Evolutionary conservation across 1,140 invertebrate genomes (phyloP), one percentile per base, ranked within the genome.

Genomic region (Drosophila sechellia): DNA sequence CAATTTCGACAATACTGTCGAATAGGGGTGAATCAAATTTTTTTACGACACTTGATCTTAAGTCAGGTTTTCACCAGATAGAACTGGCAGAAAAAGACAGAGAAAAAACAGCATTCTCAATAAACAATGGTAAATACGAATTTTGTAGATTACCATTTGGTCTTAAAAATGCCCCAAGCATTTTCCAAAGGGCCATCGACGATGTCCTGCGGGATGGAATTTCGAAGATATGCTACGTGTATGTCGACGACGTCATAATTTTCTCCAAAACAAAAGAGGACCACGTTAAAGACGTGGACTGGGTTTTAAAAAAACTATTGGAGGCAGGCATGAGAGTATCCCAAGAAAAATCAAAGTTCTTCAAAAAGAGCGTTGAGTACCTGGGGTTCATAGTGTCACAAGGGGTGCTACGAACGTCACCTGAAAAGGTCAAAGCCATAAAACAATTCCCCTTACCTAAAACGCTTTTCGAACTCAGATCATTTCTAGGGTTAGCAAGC

Each of bases 1-100:
- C n/a, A 10, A 40, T 42, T 42, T 42, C 22, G 20, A 49, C 37
- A 5, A 55, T 42, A 55, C 13, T 55, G 37, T 27, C 22, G 5
- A 55, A 55, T 40, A 55, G 42, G 53, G 53, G 39, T 0, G 4
- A 55, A 27, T 22, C 20, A 2, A 22, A 22, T 22, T 22, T 22
- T 22, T 22, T 22, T 22, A 22, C 53, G 3, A 31, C 48, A 15
- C 46, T 49, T 2, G 8, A 49, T 4, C 48, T 49, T 8, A 49
- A 31, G 8, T 27, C 25, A 4, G 48, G 25, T 3, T 48, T 48
- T 4, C 46, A 48, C 13, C 22, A 48, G 13, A 49, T 49, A 25
- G 46, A 48, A 13, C 10, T 48, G 12, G 45, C 46, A 4, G 22
- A 27, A 15, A 49, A 25, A 5, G 20, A 25, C 12, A 13, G 11